Base-by-base conservation (phyloP, 92 coral and sea anemone genomes). In the Blastomussa wellsi region DNA sequence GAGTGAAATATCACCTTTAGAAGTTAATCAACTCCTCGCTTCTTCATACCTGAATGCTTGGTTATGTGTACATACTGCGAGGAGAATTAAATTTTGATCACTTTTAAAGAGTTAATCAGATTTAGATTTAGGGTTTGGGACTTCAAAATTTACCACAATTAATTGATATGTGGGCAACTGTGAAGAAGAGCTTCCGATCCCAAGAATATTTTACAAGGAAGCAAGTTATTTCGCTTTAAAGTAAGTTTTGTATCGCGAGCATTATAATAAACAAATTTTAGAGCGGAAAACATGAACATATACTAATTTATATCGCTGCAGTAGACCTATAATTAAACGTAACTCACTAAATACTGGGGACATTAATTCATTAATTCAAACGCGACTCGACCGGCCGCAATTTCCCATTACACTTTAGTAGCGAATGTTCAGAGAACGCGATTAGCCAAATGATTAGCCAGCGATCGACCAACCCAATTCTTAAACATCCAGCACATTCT, bases 11-110 rank as follows among this genome's bases (percentile, higher is more conserved):
- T 20, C 26, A 57, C 65, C 65, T 57, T 57, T 22, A 7, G 65
- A 60, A 60, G 68, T 60, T 60, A 28, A 60, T 60, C 68, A 60
- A 60, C 68, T 60, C 17, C 68, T 60, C 26, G 68, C 68, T 60
- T 60, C 68, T 60, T 60, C 68, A 60, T 60, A 24, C 68, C 68
- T 26, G 22, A 60, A 26, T 60, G 68, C 26, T 26, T 60, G 68
- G 1, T 60, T 60, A 60, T 60, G 55, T 12, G 55, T 49, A 19
- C 16, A 49, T 14, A 24, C 6, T 60, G 22, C 31, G 32, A 60
- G 68, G 12, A 60, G 68, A 60, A 60, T 60, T 60, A n/a, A 60
- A 24, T 60, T 1, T 60, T 60, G 1, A 60, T 0, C 28, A 60
- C 68, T 60, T 60, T 60, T 60, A 60, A 60, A 60, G 17, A 20